Base-by-base conservation (phyloP, 2,888 invertebrate genomes). In the Erynnis tages region DNA sequence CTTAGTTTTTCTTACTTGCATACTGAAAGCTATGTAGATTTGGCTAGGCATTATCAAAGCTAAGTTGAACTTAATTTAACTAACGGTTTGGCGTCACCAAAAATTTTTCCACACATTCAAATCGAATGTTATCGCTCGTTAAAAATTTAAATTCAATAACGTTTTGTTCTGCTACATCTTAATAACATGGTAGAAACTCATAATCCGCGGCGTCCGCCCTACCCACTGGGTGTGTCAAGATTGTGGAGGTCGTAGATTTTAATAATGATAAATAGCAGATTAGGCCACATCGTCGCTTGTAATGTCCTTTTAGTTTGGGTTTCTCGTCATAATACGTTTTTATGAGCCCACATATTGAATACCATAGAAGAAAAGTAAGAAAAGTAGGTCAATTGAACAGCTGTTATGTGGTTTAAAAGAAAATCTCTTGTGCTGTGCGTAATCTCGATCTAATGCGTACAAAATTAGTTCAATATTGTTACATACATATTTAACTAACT, bases 241-340 rank as follows among this genome's bases (percentile, higher is more conserved):
- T 69, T 65, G 67, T 63, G 66, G 67, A 67, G 68, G 62, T 65
- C 63, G 60, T 66, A 70, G 69, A 72, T 78, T 63, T 70, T 76
- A 78, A 79, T 80, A 73, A 71, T 75, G 80, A 82, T 76, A 74
- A 73, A 79, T 79, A 62, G 69, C 64, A 64, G 72, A 79, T 76
- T 66, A 67, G 60, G 65, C 60, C 63, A 59, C 55, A 60, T 57
- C 55, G 60, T 54, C 55, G 54, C 57, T 65, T 62, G 61, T 65
- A 63, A 67, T 70, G 63, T 72, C 69, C 69, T 73, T 67, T 59
- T 55, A 65, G 63, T 69, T 71, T 47, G 52, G 50, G 45, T 68
- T 69, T 69, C 71, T 61, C 67, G 65, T 69, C 62, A 69, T 66
- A 65, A 65, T 62, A 63, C 57, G 48, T 61, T 57, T 58, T 60